These are phyloP conservation scores for Dolichoris vasculosae DNA, from an alignment of 1,140 invertebrate genomes.

Conservation along the genomic window DNA sequence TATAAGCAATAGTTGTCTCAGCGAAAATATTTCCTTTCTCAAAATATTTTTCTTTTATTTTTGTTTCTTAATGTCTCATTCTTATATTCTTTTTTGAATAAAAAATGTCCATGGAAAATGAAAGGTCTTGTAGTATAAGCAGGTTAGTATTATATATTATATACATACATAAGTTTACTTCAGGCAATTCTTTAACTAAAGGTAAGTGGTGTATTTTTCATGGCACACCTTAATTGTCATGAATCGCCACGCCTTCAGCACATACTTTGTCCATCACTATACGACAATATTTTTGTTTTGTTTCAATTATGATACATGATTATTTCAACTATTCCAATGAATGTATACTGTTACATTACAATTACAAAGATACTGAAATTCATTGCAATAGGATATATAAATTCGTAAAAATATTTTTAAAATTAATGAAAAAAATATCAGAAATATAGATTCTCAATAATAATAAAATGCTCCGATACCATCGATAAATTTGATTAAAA, in stretches of 20 bases:
- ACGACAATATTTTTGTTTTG: neutral
- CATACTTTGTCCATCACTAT: constrained; percentile 60
- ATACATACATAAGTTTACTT: neutral
- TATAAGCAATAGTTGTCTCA: too few relatives aligned
- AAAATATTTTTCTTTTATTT: too few relatives aligned
- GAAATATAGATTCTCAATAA: neutral
- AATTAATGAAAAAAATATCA: neutral
- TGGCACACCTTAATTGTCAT: constrained; percentile 68
- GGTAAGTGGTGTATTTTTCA: constrained; percentile 58
- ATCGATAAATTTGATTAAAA: constrained; percentile 26
- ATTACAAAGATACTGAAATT: neutral
- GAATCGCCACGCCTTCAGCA: constrained; percentile 64
- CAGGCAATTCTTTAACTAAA: neutral
- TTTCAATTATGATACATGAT: neutral
- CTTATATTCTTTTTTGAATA: neutral
- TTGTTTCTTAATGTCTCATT: neutral
- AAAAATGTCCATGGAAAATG: too few relatives aligned
- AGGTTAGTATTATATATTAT: too few relatives aligned
- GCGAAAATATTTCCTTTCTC: too few relatives aligned
- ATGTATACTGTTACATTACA: neutral
- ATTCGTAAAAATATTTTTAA: neutral
- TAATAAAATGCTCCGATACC: neutral
- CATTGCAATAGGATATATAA: neutral
- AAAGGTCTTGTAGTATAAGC: too few relatives aligned
- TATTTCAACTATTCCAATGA: neutral